Percentiles rank a stretch among this genome's conserved stretches.
Conservation (phyloP, 2,888 invertebrate species). For the Caenorhabditis parvicauda region DNA sequence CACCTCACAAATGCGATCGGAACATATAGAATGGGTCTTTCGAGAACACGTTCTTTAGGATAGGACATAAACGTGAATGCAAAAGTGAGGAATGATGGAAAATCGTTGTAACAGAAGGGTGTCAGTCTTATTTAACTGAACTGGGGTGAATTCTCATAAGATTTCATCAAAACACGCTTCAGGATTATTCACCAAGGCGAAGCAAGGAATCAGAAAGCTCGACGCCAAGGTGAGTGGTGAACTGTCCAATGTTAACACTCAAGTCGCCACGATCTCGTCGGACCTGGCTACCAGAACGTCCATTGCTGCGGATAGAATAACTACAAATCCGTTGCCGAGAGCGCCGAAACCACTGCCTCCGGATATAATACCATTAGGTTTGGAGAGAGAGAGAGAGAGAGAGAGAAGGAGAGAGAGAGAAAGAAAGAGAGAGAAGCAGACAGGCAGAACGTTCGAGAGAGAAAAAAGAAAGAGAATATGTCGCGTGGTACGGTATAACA, state of each 20-base stretch:
- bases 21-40: no score
- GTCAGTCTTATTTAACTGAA: no score
- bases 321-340: constrained; percentile 7
- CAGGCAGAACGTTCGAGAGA: not conserved
- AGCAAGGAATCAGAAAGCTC: constrained; percentile 68
- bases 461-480: not conserved
- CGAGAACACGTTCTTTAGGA: no score
- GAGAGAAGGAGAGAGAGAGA: not conserved
- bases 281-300: not conserved
- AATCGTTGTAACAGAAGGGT: not conserved
- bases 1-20: no score
- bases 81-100: not conserved
- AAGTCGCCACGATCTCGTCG: not conserved
- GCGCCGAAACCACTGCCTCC: constrained; percentile 19
- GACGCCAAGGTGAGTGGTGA: constrained; percentile 33
- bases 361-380: constrained; percentile 13
- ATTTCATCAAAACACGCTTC: constrained; percentile 6
- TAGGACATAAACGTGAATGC: no score
- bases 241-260: constrained; percentile 18
- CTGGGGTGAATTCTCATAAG: not conserved
- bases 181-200: constrained; percentile 76
- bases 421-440: constrained; percentile 3
- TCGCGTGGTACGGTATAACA: not conserved
- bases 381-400: constrained; percentile 3
- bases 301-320: not conserved